These are phyloP conservation scores for Nipponacmea schrenckii DNA, from an alignment of 2,888 invertebrate genomes.

Conservation along the genomic window DNA sequence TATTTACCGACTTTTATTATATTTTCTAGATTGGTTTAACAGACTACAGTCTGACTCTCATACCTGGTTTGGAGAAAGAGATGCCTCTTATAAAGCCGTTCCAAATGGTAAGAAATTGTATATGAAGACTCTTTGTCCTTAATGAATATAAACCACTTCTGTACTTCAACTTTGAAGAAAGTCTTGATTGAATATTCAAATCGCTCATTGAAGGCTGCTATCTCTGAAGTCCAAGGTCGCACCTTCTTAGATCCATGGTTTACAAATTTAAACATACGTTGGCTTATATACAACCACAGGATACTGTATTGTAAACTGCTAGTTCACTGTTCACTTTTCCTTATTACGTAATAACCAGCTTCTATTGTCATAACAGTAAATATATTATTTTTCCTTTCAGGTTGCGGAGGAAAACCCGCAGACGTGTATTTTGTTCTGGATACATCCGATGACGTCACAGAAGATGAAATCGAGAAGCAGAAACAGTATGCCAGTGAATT, in stretches of 20 bases:
- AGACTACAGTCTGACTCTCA: neutral
- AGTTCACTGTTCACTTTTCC: too few relatives aligned
- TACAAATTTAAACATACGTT: too few relatives aligned
- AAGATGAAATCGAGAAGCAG: conserved; percentile 21
- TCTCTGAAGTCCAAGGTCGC: too few relatives aligned
- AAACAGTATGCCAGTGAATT: conserved; percentile 25
- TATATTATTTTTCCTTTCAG: conserved; percentile 12
- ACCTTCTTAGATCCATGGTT: too few relatives aligned
- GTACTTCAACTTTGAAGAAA: neutral
- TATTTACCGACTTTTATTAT: too few relatives aligned
- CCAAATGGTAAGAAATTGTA: neutral
- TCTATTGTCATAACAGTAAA: too few relatives aligned
- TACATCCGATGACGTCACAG: conserved; percentile 23
- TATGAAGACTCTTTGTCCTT: neutral
- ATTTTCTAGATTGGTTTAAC: neutral
- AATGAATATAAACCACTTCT: neutral
- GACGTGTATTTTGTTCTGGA: conserved; percentile 34
- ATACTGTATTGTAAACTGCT: too few relatives aligned
- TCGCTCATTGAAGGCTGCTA: too few relatives aligned
- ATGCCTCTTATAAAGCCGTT: neutral
- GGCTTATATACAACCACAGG: too few relatives aligned
- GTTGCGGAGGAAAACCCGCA: conserved; percentile 31
- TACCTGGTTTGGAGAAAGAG: neutral
- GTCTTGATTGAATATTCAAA: neutral
- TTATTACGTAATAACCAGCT: too few relatives aligned